Conservation (phyloP, 2,888 invertebrate genomes). For the Bombylius discolor region DNA sequence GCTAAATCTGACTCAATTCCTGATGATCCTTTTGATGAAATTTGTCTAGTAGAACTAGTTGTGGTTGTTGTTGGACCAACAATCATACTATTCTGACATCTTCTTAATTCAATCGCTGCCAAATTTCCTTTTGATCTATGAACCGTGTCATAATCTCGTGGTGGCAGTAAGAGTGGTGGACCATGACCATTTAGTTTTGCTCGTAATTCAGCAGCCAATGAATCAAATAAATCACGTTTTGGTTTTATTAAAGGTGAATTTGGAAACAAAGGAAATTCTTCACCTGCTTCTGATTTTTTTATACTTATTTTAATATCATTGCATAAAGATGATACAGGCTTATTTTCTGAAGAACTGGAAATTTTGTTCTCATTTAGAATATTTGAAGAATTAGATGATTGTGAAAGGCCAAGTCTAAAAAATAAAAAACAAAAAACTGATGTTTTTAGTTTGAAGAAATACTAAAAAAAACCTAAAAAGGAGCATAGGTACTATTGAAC, state of each 20-base stretch:
- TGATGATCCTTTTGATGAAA: slow-evolving; percentile 69
- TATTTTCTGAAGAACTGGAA: slow-evolving; percentile 31
- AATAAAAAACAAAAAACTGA: not conserved
- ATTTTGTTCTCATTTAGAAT: slow-evolving; percentile 17
- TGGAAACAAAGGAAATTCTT: slow-evolving; percentile 43
- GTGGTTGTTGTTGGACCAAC: slow-evolving; percentile 37
- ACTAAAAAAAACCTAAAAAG: too few relatives aligned
- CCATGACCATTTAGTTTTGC: slow-evolving; percentile 52
- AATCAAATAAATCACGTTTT: slow-evolving; percentile 73
- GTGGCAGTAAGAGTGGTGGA: slow-evolving; percentile 75
- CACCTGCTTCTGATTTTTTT: slow-evolving; percentile 56
- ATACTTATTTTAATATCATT: slow-evolving; percentile 58
- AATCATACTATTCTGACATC: slow-evolving; percentile 34
- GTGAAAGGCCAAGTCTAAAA: not conserved
- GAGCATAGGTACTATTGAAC: too few relatives aligned
- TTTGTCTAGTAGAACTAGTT: slow-evolving; percentile 45
- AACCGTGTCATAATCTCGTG: slow-evolving; percentile 88
- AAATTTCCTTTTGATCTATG: slow-evolving; percentile 59
- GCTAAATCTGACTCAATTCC: slow-evolving; percentile 84
- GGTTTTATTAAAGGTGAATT: slow-evolving; percentile 35
- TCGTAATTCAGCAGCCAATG: slow-evolving; percentile 80
- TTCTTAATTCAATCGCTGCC: slow-evolving; percentile 53
- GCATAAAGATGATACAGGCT: slow-evolving; percentile 59
- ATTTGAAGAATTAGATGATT: too few relatives aligned
- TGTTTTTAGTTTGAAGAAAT: too few relatives aligned